Base-by-base conservation (phyloP, 2,797 vertebrate genomes). In the Lacerta viridis region DNA sequence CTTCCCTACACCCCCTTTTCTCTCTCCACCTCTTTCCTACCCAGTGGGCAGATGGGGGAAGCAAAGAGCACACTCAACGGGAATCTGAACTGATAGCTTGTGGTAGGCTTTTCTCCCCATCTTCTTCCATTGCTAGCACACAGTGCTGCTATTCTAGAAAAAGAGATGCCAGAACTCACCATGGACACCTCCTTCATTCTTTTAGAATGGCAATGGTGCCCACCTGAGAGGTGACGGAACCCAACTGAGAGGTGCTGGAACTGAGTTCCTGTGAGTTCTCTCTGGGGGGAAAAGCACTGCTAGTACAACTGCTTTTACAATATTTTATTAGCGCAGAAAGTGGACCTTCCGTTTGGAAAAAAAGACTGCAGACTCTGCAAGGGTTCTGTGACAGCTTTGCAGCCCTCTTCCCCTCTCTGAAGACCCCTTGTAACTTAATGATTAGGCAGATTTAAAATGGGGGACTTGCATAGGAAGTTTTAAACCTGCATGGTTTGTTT, bases 401-500 rank as follows among this genome's bases (percentile, higher is more conserved):
- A 76, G 8, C 29, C 77, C 10, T 76, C 9, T 46, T 33, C 1
- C 36, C 5, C 33, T 41, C 29, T 50, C 36, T 7, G 20, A 15
- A 5, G 3, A 29, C 9, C 29, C 15, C 2, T 7, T 36, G 20
- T 1, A 15, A 20, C 25, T 50, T 61, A 23, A 50, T 74, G 39
- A 39, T 46, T n/a, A 64, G 23, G 50, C 2, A 9, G 4, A 46
- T 74, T 75, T 25, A 25, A 39, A 7, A 36, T 23, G 3, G 23
- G 41, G 13, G 8, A 15, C 9, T 64, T 9, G 7, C 18, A 25
- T 15, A 2, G 3, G 17, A 78, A 50, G 76, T 86, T 80, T 75
- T 76, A 66, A 29, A 68, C 8, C 39, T 41, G 0, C 36, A 1
- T 86, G 36, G 72, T 71, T 90, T 88, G 46, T 50, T 90, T 81